Evolutionary conservation across 2,113 vertebrate species (phyloP).

Genomic region (Fulmarus glacialis): DNA sequence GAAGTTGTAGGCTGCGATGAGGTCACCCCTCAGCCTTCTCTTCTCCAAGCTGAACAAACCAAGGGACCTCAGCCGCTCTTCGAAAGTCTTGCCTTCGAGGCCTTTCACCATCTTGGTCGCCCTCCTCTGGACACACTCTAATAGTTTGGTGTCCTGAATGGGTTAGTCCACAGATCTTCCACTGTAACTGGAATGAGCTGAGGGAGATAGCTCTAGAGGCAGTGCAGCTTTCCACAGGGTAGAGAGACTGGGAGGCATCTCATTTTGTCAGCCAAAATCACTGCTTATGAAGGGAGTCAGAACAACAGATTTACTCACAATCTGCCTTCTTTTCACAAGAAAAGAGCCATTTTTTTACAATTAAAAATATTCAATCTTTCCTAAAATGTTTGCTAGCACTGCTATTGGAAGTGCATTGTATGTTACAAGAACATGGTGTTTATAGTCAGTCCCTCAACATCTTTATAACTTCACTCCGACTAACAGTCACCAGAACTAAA

Average conservation of each 20-base stretch:
- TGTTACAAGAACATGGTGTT: not conserved
- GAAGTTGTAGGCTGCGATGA: not conserved
- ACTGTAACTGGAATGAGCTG: not conserved
- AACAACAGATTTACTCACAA: not conserved
- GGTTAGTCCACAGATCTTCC: not conserved
- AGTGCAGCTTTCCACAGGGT: not conserved
- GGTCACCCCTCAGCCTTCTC: not conserved
- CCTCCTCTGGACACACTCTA: not conserved
- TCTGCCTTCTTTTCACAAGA: not conserved
- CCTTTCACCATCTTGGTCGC: not conserved
- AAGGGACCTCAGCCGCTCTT: not conserved
- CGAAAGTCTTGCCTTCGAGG: not conserved
- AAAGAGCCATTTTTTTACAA: not conserved
- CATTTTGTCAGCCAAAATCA: not conserved
- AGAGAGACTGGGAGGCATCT: not conserved
- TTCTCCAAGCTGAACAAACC: not conserved
- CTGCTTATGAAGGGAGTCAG: not conserved
- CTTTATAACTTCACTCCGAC: not conserved
- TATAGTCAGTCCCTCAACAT: not conserved
- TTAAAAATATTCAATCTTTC: not conserved
- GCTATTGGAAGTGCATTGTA: not conserved
- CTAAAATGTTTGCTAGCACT: not conserved
- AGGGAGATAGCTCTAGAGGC: not conserved
- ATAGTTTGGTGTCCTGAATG: not conserved
- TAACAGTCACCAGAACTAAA: not conserved